Evolutionary conservation across 2,113 vertebrate genomes (phyloP).

Genomic region (Engystomops pustulosus): DNA sequence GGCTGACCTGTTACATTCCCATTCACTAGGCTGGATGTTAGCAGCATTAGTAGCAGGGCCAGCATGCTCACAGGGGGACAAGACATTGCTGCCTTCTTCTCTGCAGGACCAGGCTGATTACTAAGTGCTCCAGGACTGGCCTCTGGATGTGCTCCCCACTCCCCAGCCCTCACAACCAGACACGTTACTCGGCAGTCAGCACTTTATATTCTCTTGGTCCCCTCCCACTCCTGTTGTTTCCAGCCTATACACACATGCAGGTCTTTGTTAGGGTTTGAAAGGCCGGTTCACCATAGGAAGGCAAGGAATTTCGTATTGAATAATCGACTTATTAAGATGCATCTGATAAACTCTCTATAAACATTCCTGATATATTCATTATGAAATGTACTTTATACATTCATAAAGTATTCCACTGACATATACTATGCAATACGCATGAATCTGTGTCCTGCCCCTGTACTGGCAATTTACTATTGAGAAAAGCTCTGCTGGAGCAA

Average conservation of each 20-base stretch:
- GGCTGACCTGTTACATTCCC: rapidly evolving
- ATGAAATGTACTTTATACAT: too few relatives aligned
- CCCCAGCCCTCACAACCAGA: background rate
- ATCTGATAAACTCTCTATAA: too few relatives aligned
- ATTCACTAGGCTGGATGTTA: slow-evolving; percentile 56
- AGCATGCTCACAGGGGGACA: slow-evolving; percentile 50
- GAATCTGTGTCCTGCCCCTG: too few relatives aligned
- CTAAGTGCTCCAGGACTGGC: background rate
- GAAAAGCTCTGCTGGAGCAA: too few relatives aligned
- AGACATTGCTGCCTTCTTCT: slow-evolving; percentile 60
- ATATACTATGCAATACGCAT: too few relatives aligned
- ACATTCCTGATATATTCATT: too few relatives aligned
- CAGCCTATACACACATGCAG: slow-evolving; percentile 2
- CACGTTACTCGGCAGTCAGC: background rate
- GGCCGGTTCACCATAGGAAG: background rate
- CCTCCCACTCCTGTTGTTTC: slow-evolving; percentile 1
- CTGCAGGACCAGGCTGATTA: background rate
- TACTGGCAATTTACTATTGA: too few relatives aligned
- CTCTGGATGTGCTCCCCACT: slow-evolving; percentile 22
- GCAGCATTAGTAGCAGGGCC: slow-evolving; percentile 12
- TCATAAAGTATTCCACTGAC: too few relatives aligned
- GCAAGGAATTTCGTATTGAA: background rate
- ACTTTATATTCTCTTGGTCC: background rate
- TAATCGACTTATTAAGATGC: background rate
- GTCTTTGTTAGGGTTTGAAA: slow-evolving; percentile 15